Evolutionary conservation across 1,140 invertebrate species (phyloP).

Genomic region (Pararge aegeria): DNA sequence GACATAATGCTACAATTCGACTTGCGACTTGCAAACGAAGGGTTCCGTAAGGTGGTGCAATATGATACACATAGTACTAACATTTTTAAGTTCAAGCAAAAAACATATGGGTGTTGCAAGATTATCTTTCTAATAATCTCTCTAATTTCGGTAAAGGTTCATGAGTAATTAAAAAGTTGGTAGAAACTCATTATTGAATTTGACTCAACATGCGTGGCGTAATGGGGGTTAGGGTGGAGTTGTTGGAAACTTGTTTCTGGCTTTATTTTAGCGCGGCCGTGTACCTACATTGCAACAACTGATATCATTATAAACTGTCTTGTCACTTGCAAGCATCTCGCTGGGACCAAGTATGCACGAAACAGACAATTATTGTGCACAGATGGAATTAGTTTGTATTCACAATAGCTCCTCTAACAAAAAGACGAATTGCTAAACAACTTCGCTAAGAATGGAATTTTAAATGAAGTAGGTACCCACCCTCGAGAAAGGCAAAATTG

Average conservation of each 20-base stretch:
- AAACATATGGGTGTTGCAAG: no score
- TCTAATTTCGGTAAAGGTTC: no score
- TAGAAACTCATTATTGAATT: no score
- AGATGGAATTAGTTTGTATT: slow-evolving; percentile 14
- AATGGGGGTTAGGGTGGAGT: neutral
- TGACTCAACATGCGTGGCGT: no score
- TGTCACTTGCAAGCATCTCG: slow-evolving; percentile 15
- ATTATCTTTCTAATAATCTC: no score
- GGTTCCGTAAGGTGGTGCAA: no score
- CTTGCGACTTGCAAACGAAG: no score
- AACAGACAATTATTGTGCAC: slow-evolving; percentile 5
- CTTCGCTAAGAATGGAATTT: slow-evolving; percentile 36
- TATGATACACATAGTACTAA: no score
- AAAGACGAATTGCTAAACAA: slow-evolving; percentile 26
- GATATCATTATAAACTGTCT: slow-evolving; percentile 18
- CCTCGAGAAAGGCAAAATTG: neutral
- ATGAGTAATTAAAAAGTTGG: no score
- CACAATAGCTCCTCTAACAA: slow-evolving; percentile 6
- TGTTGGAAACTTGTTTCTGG: no score
- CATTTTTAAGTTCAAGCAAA: no score
- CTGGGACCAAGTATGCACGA: slow-evolving; percentile 10
- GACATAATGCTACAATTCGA: no score
- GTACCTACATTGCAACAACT: slow-evolving; percentile 1
- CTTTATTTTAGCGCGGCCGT: slow-evolving; percentile 1
- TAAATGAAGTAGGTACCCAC: neutral